phyloP scores from a whole-genome alignment of 2,797 vertebrate species.

The Syndactyla subalaris region DNA sequence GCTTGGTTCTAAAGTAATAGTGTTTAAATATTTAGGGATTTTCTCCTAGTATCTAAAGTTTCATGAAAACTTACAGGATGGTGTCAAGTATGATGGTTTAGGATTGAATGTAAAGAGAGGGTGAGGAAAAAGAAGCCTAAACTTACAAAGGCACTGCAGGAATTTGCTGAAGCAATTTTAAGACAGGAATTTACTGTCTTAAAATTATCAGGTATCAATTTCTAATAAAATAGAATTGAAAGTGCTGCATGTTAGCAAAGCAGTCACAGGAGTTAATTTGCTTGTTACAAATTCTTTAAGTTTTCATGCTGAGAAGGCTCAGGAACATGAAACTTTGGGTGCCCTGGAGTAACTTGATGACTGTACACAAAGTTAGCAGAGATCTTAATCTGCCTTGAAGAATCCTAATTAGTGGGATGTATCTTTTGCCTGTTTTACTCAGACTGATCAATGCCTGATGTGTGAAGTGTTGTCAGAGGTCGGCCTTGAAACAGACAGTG shows the following conservation, averaged over 20 bases:
- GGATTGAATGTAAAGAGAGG: background rate
- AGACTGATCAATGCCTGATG: background rate
- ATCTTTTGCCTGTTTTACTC: background rate
- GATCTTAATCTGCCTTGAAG: background rate
- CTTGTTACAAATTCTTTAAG: background rate
- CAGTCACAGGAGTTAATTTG: background rate
- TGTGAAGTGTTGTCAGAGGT: background rate
- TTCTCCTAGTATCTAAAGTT: background rate
- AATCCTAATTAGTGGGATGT: background rate
- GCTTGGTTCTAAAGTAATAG: background rate
- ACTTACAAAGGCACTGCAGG: background rate
- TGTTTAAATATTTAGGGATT: background rate
- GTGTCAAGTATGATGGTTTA: background rate
- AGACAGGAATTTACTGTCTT: background rate
- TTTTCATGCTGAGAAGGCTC: background rate
- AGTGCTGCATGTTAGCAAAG: background rate
- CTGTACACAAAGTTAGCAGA: background rate
- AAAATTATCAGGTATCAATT: background rate
- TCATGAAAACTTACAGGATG: rapidly evolving
- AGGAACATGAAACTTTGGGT: background rate
- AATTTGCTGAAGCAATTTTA: background rate
- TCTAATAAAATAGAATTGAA: background rate
- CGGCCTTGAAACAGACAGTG: background rate
- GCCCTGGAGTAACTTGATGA: background rate
- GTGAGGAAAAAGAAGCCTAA: background rate